Evolutionary conservation across 1,140 invertebrate species (phyloP).

Genomic region (Drosophila quadrilineata): DNA sequence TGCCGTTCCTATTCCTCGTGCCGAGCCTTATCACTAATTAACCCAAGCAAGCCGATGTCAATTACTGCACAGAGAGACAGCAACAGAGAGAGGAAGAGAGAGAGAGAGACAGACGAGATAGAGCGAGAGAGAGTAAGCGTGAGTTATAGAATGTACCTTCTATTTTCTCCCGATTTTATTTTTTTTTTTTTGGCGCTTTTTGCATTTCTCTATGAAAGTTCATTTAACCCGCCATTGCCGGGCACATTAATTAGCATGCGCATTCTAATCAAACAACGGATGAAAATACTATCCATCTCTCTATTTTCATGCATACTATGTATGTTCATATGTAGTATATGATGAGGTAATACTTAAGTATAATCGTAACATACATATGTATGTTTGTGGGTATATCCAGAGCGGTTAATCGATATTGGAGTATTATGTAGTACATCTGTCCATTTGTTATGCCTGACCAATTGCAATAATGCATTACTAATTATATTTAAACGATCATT

Average conservation of each 20-base stretch:
- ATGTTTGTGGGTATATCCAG: background rate
- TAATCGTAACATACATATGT: too few species aligned
- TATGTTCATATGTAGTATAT: too few species aligned
- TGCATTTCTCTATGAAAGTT: constrained; percentile 44
- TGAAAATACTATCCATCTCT: constrained; percentile 9
- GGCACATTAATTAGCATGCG: constrained; percentile 58
- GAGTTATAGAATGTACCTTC: background rate
- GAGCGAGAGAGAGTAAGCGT: background rate
- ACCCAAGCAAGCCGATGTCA: constrained; percentile 16
- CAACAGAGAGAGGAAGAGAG: background rate
- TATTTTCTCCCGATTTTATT: too few species aligned
- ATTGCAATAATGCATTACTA: constrained; percentile 19
- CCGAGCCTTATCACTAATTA: constrained; percentile 35
- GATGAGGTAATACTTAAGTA: constrained; percentile 63
- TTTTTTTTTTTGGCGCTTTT: background rate
- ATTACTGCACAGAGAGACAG: background rate
- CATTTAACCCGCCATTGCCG: constrained; percentile 55
- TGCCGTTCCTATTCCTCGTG: constrained; percentile 16
- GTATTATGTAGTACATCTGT: background rate
- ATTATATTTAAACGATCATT: background rate
- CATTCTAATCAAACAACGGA: constrained; percentile 50
- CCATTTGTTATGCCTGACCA: constrained; percentile 20
- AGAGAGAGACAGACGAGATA: background rate
- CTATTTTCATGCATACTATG: too few species aligned
- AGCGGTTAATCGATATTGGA: constrained; percentile 15